A percentile compares a stretch with the other conserved stretches of the same genome.
Conservation (phyloP, 2,888 invertebrate genomes). For the Drosophila nigritarsus region DNA sequence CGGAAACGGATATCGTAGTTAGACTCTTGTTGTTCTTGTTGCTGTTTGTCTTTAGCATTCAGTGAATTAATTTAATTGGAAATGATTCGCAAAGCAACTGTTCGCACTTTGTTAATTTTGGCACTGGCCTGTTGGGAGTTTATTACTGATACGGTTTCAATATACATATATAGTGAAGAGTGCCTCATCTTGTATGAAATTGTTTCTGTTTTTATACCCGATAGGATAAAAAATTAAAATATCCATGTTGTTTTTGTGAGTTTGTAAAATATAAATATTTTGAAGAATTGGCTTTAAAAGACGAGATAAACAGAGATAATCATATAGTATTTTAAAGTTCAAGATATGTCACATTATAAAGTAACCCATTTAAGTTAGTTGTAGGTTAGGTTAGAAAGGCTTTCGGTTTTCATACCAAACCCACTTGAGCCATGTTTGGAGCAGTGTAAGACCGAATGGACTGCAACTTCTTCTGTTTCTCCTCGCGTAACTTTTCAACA, state of each 20-base stretch:
- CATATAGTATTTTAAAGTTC: background rate
- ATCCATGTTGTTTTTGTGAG: no score
- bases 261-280: no score
- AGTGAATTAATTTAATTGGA: slow-evolving; percentile 68
- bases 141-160: background rate
- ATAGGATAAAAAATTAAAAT: background rate
- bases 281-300: background rate
- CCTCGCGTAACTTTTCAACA: no score
- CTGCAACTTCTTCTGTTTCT: no score
- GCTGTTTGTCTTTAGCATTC: slow-evolving; percentile 51
- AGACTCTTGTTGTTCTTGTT: slow-evolving; percentile 20
- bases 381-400: background rate
- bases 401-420: background rate
- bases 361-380: background rate
- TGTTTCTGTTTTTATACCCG: no score
- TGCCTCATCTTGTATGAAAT: background rate
- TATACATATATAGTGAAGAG: no score
- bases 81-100: slow-evolving; percentile 50
- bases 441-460: background rate
- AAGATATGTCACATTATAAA: background rate
- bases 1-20: slow-evolving; percentile 76
- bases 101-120: slow-evolving; percentile 52
- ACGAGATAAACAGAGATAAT: background rate
- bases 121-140: slow-evolving; percentile 9
- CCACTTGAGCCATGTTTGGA: background rate